Percentiles rank a stretch among this genome's conserved stretches.
Conservation (phyloP, 37 sponge, comb jelly and placozoan genomes). For the Cladorhizidae sp. region DNA sequence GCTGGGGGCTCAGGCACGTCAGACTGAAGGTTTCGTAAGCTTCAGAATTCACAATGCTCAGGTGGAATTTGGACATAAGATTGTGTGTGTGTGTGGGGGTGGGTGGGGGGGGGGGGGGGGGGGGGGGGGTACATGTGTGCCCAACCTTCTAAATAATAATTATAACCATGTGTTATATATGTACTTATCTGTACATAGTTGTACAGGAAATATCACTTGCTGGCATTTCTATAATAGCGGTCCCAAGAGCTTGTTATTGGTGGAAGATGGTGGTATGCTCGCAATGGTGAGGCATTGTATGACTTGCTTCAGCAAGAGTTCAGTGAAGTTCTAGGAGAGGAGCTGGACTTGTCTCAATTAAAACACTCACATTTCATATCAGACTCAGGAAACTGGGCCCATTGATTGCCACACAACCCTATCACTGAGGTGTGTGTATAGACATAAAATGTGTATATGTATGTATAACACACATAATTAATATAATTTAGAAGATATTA, state of each 20-base stretch:
- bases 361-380: conserved; percentile 35
- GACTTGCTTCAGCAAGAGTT: conserved; percentile 83
- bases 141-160: too few relatives aligned
- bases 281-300: conserved; percentile 67
- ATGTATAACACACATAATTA: too few relatives aligned
- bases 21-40: too few relatives aligned
- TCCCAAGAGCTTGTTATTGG: conserved; percentile 84
- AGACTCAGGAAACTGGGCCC: conserved; percentile 54
- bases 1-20: too few relatives aligned
- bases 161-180: not conserved
- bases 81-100: too few relatives aligned
- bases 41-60: not conserved
- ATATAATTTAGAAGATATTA: too few relatives aligned
- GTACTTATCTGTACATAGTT: not conserved
- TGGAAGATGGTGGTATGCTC: conserved; percentile 88
- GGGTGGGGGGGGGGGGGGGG: too few relatives aligned
- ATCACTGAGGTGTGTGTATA: too few relatives aligned
- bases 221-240: conserved; percentile 60
- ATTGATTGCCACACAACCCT: too few relatives aligned
- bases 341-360: conserved; percentile 67
- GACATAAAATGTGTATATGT: too few relatives aligned
- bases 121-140: too few relatives aligned
- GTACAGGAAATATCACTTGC: not conserved
- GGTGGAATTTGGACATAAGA: too few relatives aligned
- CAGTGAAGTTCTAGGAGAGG: conserved; percentile 46